Conservation (phyloP, 2,113 vertebrate genomes). For the Hassar affinis region DNA sequence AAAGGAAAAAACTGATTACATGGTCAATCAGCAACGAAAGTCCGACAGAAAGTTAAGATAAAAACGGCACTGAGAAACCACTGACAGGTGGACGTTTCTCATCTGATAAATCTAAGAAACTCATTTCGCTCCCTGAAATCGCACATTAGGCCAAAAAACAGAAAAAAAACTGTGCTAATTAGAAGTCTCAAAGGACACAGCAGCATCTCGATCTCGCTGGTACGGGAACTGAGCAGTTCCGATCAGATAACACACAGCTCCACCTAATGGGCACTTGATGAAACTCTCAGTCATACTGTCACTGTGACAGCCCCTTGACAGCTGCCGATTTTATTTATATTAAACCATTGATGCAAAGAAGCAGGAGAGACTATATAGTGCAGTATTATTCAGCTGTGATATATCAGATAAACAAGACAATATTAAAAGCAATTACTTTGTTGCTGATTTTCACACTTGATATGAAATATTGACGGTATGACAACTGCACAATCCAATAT, state of each 20-base stretch:
- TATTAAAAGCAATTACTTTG: constrained; percentile 21
- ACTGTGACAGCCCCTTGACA: neutral
- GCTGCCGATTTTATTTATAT: constrained; percentile 16
- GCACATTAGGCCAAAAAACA: neutral
- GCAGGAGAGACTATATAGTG: neutral
- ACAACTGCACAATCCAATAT: neutral
- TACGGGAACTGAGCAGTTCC: neutral
- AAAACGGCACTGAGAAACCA: neutral
- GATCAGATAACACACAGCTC: constrained; percentile 55
- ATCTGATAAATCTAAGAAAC: neutral
- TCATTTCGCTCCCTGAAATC: neutral
- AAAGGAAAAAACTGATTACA: neutral
- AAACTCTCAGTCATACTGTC: neutral
- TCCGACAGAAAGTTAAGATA: neutral
- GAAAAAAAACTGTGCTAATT: neutral
- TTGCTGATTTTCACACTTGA: neutral
- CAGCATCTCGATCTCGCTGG: neutral
- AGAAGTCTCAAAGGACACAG: neutral
- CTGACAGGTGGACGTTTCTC: neutral
- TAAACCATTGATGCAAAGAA: neutral
- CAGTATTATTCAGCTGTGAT: neutral
- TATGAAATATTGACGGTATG: neutral
- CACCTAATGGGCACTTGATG: constrained; percentile 54
- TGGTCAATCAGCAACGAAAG: constrained; percentile 9
- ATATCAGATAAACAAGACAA: constrained; percentile 19